Base-by-base conservation (phyloP, 2,888 invertebrate species). In the Automeris io region DNA sequence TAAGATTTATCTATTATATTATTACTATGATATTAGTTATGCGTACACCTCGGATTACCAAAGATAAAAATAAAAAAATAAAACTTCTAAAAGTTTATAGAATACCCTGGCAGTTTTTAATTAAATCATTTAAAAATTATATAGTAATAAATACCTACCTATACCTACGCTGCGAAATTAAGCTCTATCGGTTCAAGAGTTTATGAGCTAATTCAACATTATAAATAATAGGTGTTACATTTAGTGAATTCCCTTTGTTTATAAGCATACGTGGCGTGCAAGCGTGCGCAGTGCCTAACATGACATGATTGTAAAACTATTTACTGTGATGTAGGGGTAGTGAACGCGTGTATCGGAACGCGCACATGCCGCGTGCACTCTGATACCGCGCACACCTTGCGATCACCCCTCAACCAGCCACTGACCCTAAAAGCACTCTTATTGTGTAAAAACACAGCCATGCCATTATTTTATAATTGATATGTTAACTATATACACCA, bases 311-410 rank as follows among this genome's bases (percentile, higher is more conserved):
- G 56, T 54, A 50, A 45, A 46, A 52, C 53, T 51, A 60, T 57
- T 58, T 61, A 54, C 56, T 54, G 64, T 49, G 49, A 51, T 55
- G 63, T 52, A 59, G 60, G 64, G 61, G 63, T 57, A 58, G 57
- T 58, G 61, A 62, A 57, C 68, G 70, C 67, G 68, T 76, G 78
- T 74, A 62, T 77, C 68, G 82, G 81, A 76, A 77, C 83, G 76
- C 72, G 69, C 80, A 79, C 83, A 80, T 79, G 81, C 67, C 65
- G 57, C 62, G 51, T 46, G 54, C 60, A 81, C 83, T 63, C 69
- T 83, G 86, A 83, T 85, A 85, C 69, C 73, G 73, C 56, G 66
- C 74, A 82, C 86, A 85, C 85, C 86, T 85, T 85, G 85, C 81
- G 76, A 65, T 47, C 46, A 69, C 77, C 77, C 77, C 72, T 65